phyloP scores from a whole-genome alignment of 2,113 vertebrate genomes.

The Serinus canaria region DNA sequence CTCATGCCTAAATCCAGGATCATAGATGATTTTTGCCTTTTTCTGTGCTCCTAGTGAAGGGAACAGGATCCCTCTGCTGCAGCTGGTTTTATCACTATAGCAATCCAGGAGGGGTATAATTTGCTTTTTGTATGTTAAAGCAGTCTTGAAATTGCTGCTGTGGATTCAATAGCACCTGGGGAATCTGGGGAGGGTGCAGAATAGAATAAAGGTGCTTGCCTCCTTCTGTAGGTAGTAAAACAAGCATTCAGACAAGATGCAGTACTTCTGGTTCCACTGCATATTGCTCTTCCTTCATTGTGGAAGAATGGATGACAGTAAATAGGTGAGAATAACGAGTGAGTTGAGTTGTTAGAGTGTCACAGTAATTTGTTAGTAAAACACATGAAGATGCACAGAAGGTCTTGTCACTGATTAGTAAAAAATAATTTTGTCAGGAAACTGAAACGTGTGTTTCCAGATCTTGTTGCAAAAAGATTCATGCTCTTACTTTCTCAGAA shows the following conservation, averaged over 20 bases:
- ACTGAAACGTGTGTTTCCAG: background rate
- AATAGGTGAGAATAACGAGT: background rate
- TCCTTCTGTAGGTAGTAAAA: background rate
- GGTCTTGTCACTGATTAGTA: background rate
- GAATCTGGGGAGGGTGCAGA: background rate
- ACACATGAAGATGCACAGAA: background rate
- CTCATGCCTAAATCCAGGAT: background rate
- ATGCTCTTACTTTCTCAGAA: background rate
- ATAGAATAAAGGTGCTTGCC: background rate
- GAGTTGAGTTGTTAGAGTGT: background rate
- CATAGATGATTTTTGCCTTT: background rate
- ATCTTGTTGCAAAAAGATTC: background rate
- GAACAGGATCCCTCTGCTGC: background rate
- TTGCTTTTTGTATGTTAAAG: background rate
- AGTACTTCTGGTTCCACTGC: background rate
- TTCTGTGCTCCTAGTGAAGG: background rate
- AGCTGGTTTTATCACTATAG: background rate
- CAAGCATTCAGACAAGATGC: background rate
- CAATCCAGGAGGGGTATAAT: background rate
- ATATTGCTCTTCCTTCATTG: background rate
- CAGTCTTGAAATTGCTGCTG: background rate
- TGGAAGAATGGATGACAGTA: background rate
- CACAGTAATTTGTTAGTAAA: background rate
- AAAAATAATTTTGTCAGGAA: background rate
- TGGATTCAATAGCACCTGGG: background rate